Base-by-base conservation (phyloP, 2,888 invertebrate genomes). In the Cryptosula pallasiana region DNA sequence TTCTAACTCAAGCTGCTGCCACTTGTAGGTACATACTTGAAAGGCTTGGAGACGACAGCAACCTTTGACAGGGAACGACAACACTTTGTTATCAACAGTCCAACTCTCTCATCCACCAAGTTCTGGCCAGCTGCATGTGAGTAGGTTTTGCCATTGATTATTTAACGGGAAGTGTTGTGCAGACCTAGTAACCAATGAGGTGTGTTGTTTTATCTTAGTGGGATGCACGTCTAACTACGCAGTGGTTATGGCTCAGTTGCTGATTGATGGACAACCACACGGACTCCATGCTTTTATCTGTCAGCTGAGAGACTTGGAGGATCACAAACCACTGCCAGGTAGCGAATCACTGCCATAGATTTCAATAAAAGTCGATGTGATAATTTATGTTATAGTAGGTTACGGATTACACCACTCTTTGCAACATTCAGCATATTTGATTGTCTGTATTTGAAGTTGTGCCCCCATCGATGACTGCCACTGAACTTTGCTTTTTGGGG, bases 51-150 rank as follows among this genome's bases (percentile, higher is more conserved):
- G 87, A 97, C 97, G 0, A 93, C 92, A 0, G 93, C 96, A 0
- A 94, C 92, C 0, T 97, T 94, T 81, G 95, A 97, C 84, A 87
- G 90, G 0, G 81, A 83, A 1, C 91, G 90, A 0, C 87, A 93
- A 82, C 92, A 96, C 86, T 97, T 97, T 83, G 87, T 95, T 36
- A 83, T 97, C 32, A 89, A 95, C 81, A 91, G 92, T 72, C 96
- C 97, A 0, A 91, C 91, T 0, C 85, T 94, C 20, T 92, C 93
- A 0, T 90, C 96, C 0, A 93, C 92, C 82, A 97, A 97, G 86
- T 96, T 95, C 95, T 96, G 95, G 96, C 95, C 95, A 29, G 96
- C 95, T 25, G 92, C 92, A 82, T 88, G 94, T 95, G 86, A 89
- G 92, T 89, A 63, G 45, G 45, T 45, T 45, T 5, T 45, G 45